phyloP scores from a whole-genome alignment of 2,888 invertebrate species.

The Protonemura montana region DNA sequence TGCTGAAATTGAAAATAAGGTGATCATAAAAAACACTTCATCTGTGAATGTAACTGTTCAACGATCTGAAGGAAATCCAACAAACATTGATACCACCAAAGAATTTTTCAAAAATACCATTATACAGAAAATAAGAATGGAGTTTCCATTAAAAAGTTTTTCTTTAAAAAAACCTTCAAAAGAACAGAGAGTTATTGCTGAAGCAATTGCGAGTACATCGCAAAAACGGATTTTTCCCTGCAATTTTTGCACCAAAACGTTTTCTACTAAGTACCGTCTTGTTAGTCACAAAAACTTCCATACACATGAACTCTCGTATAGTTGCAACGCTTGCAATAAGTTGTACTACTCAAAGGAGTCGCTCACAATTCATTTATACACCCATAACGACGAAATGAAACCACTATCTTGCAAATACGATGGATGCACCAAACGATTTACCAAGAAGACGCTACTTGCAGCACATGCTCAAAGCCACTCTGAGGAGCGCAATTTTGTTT shows the following conservation, averaged over 20 bases:
- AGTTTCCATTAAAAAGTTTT: neutral
- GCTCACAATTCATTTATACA: neutral
- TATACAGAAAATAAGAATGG: neutral
- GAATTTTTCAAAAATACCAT: neutral
- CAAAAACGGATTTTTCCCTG: neutral
- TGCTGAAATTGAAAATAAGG: too few relatives aligned
- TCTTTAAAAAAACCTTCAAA: neutral
- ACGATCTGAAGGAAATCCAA: neutral
- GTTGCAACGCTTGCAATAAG: slow-evolving; percentile 1
- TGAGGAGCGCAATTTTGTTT: neutral
- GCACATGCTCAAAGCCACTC: neutral
- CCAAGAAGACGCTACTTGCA: neutral
- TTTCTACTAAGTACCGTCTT: neutral
- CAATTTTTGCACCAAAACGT: slow-evolving; percentile 5
- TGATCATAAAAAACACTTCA: neutral
- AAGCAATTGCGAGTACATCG: neutral
- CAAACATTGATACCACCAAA: neutral
- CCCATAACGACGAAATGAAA: slow-evolving; percentile 18
- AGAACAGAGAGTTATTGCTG: neutral
- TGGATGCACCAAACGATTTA: neutral
- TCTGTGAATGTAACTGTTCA: neutral
- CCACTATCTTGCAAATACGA: neutral
- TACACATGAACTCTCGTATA: neutral
- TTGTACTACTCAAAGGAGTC: neutral
- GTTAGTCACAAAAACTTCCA: slow-evolving; percentile 15